Percentiles rank a stretch among this genome's conserved stretches.
Evolutionary conservation across 2,797 vertebrate species (phyloP).

Genomic region (Poecilia velifera): DNA sequence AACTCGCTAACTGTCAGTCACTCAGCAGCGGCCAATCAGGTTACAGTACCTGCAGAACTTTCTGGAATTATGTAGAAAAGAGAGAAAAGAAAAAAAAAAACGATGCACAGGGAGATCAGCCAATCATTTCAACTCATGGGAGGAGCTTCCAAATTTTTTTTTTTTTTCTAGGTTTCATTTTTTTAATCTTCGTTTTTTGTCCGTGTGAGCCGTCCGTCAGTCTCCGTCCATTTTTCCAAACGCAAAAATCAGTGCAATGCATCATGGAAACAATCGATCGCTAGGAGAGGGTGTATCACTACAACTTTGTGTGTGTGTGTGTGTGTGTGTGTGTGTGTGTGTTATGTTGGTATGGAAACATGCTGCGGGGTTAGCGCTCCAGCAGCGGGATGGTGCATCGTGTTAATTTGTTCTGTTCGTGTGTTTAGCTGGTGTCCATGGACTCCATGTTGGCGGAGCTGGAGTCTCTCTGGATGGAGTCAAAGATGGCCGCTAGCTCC

Average conservation of each 20-base stretch:
- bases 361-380: slow-evolving; percentile 71
- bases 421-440: slow-evolving; percentile 97
- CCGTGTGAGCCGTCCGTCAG: slow-evolving; percentile 63
- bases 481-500: slow-evolving; percentile 98
- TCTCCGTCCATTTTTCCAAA: slow-evolving; percentile 74
- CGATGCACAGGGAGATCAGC: slow-evolving; percentile 50
- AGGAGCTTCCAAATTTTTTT: slow-evolving; percentile 76
- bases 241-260: slow-evolving; percentile 94
- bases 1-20: slow-evolving; percentile 68
- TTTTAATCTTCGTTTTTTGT: slow-evolving; percentile 78
- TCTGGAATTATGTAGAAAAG: slow-evolving; percentile 83
- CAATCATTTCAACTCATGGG: slow-evolving; percentile 67
- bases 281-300: slow-evolving; percentile 72
- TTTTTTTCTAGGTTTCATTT: slow-evolving; percentile 56
- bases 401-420: slow-evolving; percentile 45
- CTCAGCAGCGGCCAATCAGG: slow-evolving; percentile 73
- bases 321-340: slow-evolving; percentile 39
- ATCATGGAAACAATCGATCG: slow-evolving; percentile 83
- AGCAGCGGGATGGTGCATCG: slow-evolving; percentile 68
- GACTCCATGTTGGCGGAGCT: slow-evolving; percentile 97
- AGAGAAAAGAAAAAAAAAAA: slow-evolving; percentile 42
- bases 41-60: slow-evolving; percentile 73
- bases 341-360: slow-evolving; percentile 72
- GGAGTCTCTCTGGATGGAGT: slow-evolving; percentile 99
- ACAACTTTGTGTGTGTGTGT: slow-evolving; percentile 46